Base-by-base conservation (phyloP, 2,888 invertebrate genomes). In the Ferrisia virgata region DNA sequence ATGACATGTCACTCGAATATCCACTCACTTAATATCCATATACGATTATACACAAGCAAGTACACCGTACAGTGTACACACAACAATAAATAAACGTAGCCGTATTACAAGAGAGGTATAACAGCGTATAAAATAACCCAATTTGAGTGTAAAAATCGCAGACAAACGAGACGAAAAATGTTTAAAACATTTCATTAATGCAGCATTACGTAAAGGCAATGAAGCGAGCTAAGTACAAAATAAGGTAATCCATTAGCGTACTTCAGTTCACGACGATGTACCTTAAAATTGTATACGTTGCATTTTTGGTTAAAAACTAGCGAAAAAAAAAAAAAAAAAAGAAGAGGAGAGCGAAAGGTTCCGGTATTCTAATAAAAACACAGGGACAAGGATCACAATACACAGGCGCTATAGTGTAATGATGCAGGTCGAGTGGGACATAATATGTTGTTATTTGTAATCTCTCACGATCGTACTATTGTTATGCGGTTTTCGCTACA, bases 401-500 rank as follows among this genome's bases (percentile, higher is more conserved):
- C 83, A 83, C 83, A 83, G 83, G 83, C 83, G 83, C 83, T 83
- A 83, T 47, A 39, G 47, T 72, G 83, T 83, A 76, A 83, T 83
- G 83, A 83, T 76, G 83, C 83, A 83, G 83, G 69, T 83, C 83
- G 76, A 83, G 83, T 83, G 83, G 83, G 83, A 83, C 83, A 83
- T 83, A 76, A 83, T 83, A 83, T 83, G 83, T 83, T 83, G 83
- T 83, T 83, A 83, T 83, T 83, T 83, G 83, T 83, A 83, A 83
- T 83, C 83, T 83, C 83, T 83, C 83, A 83, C 83, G 83, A 83
- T 83, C 83, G 83, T 69, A 83, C 76, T 81, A 58, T 64, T 83
- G 69, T 83, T 82, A 40, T 76, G 83, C 83, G 83, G 83, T 83
- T 83, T 82, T 76, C 76, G 31, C 76, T 43, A 83, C 83, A 83